Percentiles rank a stretch among this genome's conserved stretches.
phyloP scores from a whole-genome alignment of 2,888 invertebrate genomes.

The Cheilosia grossa region DNA sequence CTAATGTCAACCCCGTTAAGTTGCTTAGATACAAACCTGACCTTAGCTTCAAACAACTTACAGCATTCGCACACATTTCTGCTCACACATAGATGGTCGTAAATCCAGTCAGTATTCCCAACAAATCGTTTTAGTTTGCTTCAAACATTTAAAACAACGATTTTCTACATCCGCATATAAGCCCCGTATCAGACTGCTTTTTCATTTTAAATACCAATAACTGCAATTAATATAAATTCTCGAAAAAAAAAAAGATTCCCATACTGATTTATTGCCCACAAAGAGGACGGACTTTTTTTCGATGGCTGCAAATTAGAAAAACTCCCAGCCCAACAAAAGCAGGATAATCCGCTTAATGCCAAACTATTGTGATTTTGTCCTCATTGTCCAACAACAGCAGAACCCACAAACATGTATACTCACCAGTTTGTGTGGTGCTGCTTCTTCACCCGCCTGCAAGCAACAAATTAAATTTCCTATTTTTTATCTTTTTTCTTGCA shows the following conservation, averaged over 20 bases:
- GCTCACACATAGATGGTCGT: no score
- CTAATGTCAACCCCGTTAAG: no score
- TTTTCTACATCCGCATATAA: not conserved
- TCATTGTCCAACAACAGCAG: constrained; percentile 62
- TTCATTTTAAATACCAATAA: constrained; percentile 48
- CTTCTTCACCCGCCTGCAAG: constrained; percentile 20
- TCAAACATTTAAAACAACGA: not conserved
- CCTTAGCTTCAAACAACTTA: no score
- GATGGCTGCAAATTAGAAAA: constrained; percentile 72
- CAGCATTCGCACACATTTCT: no score
- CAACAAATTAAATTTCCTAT: constrained; percentile 66
- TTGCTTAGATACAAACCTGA: no score
- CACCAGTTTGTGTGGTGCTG: constrained; percentile 1
- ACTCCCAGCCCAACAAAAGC: constrained; percentile 42
- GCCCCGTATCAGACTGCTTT: not conserved
- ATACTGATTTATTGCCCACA: constrained; percentile 61
- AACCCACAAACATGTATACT: constrained; percentile 67
- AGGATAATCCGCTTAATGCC: constrained; percentile 69
- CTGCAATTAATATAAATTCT: constrained; percentile 65
- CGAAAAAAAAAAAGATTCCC: constrained; percentile 33
- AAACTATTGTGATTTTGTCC: constrained; percentile 68
- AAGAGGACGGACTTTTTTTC: no score
- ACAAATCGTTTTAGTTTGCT: no score
- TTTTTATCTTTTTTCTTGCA: constrained; percentile 54
- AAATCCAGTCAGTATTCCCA: no score